Percentiles rank a stretch among this genome's conserved stretches.
phyloP scores from a whole-genome alignment of 1,140 invertebrate species.

The Drosophila bocqueti region DNA sequence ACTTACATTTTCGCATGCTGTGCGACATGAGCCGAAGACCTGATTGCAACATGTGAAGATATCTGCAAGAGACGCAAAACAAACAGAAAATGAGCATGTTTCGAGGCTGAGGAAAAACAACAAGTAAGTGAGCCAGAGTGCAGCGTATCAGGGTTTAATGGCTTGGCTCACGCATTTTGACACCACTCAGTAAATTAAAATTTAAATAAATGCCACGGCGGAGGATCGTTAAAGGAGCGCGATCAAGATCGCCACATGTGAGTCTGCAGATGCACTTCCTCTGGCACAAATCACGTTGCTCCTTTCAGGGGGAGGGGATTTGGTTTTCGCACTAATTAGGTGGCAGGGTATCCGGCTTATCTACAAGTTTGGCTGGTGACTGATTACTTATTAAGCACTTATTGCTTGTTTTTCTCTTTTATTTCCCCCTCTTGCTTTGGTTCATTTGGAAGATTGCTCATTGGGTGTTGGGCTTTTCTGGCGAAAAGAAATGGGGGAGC shows the following conservation, averaged over 20 bases:
- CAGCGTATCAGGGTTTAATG: constrained; percentile 61
- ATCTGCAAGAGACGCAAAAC: constrained; percentile 68
- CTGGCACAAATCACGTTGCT: constrained; percentile 19
- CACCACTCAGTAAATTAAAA: constrained; percentile 63
- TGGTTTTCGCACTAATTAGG: constrained; percentile 57
- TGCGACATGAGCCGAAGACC: constrained; percentile 83
- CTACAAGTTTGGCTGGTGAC: constrained; percentile 51
- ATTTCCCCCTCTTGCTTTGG: constrained; percentile 25
- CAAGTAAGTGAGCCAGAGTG: constrained; percentile 49
- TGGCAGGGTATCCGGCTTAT: constrained; percentile 51
- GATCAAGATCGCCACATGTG: constrained; percentile 56
- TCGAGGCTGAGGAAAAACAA: constrained; percentile 27
- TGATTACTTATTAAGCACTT: constrained; percentile 79
- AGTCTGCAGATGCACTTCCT: constrained; percentile 25
- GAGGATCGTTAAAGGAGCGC: constrained; percentile 50
- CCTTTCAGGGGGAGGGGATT: neutral
- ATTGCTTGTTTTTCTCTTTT: constrained; percentile 18
- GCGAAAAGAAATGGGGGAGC: constrained; percentile 22
- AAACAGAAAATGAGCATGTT: constrained; percentile 41
- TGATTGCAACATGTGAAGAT: constrained; percentile 82
- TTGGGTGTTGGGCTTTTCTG: constrained; percentile 72
- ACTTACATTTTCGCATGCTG: constrained; percentile 84
- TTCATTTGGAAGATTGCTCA: constrained; percentile 71
- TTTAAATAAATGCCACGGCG: constrained; percentile 52
- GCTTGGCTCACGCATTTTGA: constrained; percentile 68